Evolutionary conservation across 2,888 invertebrate species (phyloP).

Genomic region (Podotricha telesiphe): DNA sequence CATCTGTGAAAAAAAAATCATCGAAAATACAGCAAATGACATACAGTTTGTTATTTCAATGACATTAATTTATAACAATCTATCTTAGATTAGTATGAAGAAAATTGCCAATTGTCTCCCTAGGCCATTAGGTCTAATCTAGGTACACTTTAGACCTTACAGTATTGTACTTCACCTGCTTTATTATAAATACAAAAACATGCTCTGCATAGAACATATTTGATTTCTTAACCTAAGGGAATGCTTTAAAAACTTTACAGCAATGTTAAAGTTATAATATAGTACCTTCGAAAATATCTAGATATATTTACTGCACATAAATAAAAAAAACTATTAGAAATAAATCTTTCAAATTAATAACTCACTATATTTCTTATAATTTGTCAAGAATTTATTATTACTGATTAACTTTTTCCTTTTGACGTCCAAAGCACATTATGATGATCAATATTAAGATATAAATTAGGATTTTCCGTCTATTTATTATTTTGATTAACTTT

Average conservation of each 20-base stretch:
- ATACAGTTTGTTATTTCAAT: neutral
- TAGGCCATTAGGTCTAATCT: too few species aligned
- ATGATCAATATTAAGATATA: neutral
- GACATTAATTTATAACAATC: neutral
- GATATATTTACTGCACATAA: neutral
- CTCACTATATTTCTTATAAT: neutral
- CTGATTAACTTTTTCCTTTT: slow-evolving; percentile 5
- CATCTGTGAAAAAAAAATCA: slow-evolving; percentile 30
- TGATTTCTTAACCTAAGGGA: too few species aligned
- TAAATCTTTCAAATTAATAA: neutral
- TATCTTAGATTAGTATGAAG: neutral
- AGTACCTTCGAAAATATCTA: too few species aligned
- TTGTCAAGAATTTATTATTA: neutral
- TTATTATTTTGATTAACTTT: neutral
- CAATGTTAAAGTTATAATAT: too few species aligned
- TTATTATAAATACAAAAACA: too few species aligned
- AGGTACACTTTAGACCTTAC: too few species aligned
- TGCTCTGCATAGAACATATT: too few species aligned
- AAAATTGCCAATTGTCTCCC: neutral
- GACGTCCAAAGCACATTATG: neutral
- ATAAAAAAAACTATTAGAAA: neutral
- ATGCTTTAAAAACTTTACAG: too few species aligned
- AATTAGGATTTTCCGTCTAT: neutral
- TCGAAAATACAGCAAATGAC: slow-evolving; percentile 16
- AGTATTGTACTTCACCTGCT: too few species aligned